Evolutionary conservation across 2,888 invertebrate species (phyloP).

Genomic region (Chironomus riparius): DNA sequence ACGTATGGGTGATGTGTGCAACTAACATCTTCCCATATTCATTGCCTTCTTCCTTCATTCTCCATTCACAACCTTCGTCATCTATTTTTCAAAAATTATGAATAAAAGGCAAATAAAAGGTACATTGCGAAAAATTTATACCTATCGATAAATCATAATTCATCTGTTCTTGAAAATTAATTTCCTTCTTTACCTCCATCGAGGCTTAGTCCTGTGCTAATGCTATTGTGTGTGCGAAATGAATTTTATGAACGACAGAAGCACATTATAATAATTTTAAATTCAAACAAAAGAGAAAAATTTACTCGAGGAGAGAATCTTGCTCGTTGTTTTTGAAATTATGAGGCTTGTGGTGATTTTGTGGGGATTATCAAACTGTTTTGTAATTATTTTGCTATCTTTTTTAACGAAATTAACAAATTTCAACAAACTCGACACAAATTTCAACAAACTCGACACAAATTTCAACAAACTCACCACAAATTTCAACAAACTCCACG

Average conservation of each 20-base stretch:
- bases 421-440: too few species aligned
- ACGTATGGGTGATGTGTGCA: not conserved
- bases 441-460: too few species aligned
- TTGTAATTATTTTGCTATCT: too few species aligned
- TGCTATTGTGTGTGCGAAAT: not conserved
- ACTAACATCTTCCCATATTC: not conserved
- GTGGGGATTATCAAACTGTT: too few species aligned
- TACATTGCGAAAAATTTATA: not conserved
- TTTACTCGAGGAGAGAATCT: too few species aligned
- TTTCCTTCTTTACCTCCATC: not conserved
- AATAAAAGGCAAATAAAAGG: not conserved
- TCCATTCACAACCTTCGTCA: not conserved
- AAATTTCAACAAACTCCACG: too few species aligned
- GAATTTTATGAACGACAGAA: too few species aligned
- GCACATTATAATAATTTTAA: not conserved
- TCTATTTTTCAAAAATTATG: not conserved
- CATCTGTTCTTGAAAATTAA: not conserved
- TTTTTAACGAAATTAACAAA: too few species aligned
- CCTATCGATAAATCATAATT: not conserved
- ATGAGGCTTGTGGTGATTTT: too few species aligned
- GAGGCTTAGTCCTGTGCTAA: not conserved
- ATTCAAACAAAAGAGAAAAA: not conserved
- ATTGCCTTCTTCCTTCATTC: not conserved
- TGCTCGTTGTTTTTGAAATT: too few species aligned
- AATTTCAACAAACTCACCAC: too few species aligned